Base-by-base conservation (phyloP, 2,888 invertebrate genomes). In the Scaptodrosophila latifasciaeformis region DNA sequence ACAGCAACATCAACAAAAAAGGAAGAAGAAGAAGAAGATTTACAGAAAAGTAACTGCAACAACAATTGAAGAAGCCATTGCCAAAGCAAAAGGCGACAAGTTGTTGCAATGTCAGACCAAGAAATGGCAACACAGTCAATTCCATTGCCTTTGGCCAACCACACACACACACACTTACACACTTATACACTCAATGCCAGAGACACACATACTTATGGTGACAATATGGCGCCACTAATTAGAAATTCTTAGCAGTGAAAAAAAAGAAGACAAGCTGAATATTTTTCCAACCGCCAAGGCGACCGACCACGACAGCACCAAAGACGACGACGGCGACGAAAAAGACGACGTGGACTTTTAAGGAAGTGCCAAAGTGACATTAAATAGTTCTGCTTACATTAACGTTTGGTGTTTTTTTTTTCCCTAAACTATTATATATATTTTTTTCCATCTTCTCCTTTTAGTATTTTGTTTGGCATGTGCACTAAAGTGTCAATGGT, bases 141-240 rank as follows among this genome's bases (percentile, higher is more conserved):
- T n/a, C n/a, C n/a, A n/a, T n/a, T n/a, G n/a, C n/a, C n/a, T n/a
- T n/a, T n/a, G n/a, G n/a, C n/a, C n/a, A n/a, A n/a, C n/a, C n/a
- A 34, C 34, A 34, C 30, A 30, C 30, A n/a, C 30, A n/a, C 6
- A 30, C 34, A 34, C 5, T 34, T 13, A n/a, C 34, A 12, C n/a
- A n/a, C n/a, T n/a, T n/a, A n/a, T n/a, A n/a, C n/a, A n/a, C n/a
- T n/a, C 58, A 69, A 67, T 59, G 62, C 35, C 55, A 67, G 59
- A 37, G 10, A 31, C 31, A 31, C 19, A 29, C 15, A 17, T 5
- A 30, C 4, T 15, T 10, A 39, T 37, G 48, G 52, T 62, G 57
- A 60, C 70, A 75, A 77, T 80, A 80, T 79, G 80, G 74, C 74
- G 80, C 80, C 80, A 74, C 79, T 79, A 74, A 74, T 74, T 74